phyloP scores from a whole-genome alignment of 2,797 vertebrate genomes.

The Gephyroberyx darwinii region DNA sequence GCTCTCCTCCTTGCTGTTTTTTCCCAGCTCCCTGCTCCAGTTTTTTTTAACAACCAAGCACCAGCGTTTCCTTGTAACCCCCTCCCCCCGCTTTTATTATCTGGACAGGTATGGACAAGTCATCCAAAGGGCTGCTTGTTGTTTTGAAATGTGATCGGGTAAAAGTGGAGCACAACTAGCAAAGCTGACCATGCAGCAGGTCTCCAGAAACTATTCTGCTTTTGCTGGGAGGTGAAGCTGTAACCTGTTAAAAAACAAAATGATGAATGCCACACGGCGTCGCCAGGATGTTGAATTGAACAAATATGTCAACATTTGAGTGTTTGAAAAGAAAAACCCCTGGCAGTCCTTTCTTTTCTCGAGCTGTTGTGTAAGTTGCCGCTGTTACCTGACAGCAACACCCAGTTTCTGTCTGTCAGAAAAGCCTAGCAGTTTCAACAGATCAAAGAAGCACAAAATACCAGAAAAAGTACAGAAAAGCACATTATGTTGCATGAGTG shows the following conservation, averaged over 20 bases:
- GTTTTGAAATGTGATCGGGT: conserved; percentile 80
- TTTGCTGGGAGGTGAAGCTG: conserved; percentile 27
- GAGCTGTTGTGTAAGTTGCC: not conserved
- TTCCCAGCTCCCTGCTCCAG: conserved; percentile 36
- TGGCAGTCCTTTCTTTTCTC: not conserved
- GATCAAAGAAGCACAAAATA: no score
- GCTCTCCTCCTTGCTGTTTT: conserved; percentile 37
- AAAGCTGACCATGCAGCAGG: conserved; percentile 66
- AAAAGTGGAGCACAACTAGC: conserved; percentile 60
- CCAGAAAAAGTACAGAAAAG: conserved; percentile 3
- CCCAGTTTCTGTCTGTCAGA: conserved; percentile 27
- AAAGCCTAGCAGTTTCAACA: no score
- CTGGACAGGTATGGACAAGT: conserved; percentile 80
- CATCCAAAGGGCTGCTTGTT: conserved; percentile 63
- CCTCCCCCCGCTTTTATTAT: conserved; percentile 67
- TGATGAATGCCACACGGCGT: conserved; percentile 26
- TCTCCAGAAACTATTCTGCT: conserved; percentile 24
- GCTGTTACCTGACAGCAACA: conserved; percentile 40
- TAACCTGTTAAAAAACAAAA: conserved; percentile 30
- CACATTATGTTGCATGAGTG: conserved; percentile 35
- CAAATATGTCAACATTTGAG: not conserved
- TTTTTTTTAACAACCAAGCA: conserved; percentile 51
- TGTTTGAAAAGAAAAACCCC: not conserved
- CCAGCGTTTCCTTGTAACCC: conserved; percentile 45
- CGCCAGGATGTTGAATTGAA: conserved; percentile 19